Base-by-base conservation (phyloP, 2,888 invertebrate species). In the Noctua janthina region DNA sequence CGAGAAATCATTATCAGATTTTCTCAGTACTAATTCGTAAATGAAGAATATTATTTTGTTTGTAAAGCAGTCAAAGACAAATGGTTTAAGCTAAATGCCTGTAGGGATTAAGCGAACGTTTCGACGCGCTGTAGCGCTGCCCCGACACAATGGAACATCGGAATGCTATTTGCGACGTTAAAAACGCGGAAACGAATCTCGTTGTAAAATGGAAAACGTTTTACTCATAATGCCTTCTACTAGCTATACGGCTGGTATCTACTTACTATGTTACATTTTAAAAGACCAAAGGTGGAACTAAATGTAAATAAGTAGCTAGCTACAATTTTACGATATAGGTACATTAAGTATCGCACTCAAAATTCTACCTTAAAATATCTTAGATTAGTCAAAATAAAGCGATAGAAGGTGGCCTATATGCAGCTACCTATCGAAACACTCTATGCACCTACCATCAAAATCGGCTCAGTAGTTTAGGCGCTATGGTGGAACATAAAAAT, bases 91-190 rank as follows among this genome's bases (percentile, higher is more conserved):
- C 88, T 89, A 86, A 89, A 87, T 89, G 88, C 86, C 88, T 88
- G 79, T 86, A 87, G 92, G 91, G 92, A 92, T 94, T 93, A 90
- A 89, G 91, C 82, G 89, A 77, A 91, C 88, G 54, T n/a, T 13
- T 39, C 51, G 11, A 23, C 46, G 56, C 66, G 56, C 56, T 66
- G n/a, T 13, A 76, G 91, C 82, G 86, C 83, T 90, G 90, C 91
- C 86, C 89, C 86, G 82, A 90, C 91, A 91, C 92, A 94, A 92
- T 93, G 92, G 92, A 92, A 94, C 94, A 94, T 92, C 90, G 92
- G 91, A 94, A 93, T 91, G 94, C 94, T 93, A 93, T 94, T 93
- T 92, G 92, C 91, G 91, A 91, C 92, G 91, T 92, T 92, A 91
- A 93, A 93, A 92, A 92, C 85, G 89, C 90, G 90, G 90, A 92